These are phyloP conservation scores for Vicugna pacos DNA, from an alignment of 2,113 vertebrate genomes.

Conservation along the genomic window DNA sequence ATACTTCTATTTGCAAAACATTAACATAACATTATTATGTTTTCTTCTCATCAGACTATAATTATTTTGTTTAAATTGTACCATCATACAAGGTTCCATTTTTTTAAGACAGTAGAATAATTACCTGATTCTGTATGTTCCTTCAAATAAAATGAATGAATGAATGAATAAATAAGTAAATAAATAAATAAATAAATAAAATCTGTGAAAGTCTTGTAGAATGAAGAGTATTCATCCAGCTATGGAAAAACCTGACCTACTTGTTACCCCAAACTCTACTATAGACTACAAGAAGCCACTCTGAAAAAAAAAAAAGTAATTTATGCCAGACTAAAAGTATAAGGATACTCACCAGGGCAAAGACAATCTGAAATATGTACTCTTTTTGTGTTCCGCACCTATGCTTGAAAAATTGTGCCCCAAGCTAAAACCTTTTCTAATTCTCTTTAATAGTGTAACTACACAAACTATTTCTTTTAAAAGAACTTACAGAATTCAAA, in stretches of 20 bases:
- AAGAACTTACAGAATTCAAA: constrained; percentile 2
- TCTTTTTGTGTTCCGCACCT: constrained; percentile 9
- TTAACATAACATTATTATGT: background rate
- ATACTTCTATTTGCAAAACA: background rate
- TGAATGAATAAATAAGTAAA: too few relatives aligned
- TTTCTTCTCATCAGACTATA: background rate
- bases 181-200: background rate
- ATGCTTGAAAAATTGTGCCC: background rate
- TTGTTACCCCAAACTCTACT: background rate
- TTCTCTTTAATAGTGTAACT: background rate
- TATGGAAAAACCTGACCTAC: background rate
- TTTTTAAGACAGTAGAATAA: background rate
- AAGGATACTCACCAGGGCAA: background rate
- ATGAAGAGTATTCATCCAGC: background rate
- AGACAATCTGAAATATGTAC: background rate
- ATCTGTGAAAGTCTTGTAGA: background rate
- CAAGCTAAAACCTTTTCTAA: background rate
- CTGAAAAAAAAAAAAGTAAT: background rate
- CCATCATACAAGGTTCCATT: background rate
- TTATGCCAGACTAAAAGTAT: background rate
- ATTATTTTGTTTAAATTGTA: background rate
- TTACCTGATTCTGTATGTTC: background rate
- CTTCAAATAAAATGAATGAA: background rate
- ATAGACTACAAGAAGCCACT: background rate
- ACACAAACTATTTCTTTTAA: background rate